phyloP scores from a whole-genome alignment of 2,888 invertebrate genomes.

The Leptopilina drosophilae region DNA sequence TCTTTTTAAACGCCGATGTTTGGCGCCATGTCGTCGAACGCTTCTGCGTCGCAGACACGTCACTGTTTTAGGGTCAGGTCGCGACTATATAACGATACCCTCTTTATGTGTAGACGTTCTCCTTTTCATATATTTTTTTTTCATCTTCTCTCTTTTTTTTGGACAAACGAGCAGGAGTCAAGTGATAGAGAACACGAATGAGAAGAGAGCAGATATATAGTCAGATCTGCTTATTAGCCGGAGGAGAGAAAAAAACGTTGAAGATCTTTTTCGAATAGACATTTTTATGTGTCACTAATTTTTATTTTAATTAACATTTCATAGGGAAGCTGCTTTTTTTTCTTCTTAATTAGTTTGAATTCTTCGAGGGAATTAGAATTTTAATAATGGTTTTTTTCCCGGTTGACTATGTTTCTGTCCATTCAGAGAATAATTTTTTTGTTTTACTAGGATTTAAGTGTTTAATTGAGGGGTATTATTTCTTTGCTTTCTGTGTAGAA shows the following conservation, averaged over 20 bases:
- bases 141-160: not conserved
- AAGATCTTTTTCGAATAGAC: not conserved
- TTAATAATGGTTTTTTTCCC: too few relatives aligned
- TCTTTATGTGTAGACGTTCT: conserved; percentile 10
- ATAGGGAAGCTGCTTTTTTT: too few relatives aligned
- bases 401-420: too few relatives aligned
- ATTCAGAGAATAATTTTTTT: too few relatives aligned
- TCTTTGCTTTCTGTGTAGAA: too few relatives aligned
- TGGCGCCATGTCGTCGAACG: conserved; percentile 5
- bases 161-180: conserved; percentile 8
- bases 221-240: not conserved
- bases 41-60: conserved; percentile 23
- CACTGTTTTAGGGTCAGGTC: conserved; percentile 32
- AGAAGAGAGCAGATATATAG: not conserved
- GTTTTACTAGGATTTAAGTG: too few relatives aligned
- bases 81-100: conserved; percentile 21
- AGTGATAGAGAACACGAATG: conserved; percentile 11
- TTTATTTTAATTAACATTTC: not conserved
- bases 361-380: too few relatives aligned
- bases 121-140: not conserved
- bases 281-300: not conserved
- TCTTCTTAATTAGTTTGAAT: too few relatives aligned
- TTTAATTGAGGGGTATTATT: too few relatives aligned
- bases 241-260: not conserved
- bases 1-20: conserved; percentile 1